Evolutionary conservation across 2,113 vertebrate genomes (phyloP).

Genomic region (Theristicus caerulescens): DNA sequence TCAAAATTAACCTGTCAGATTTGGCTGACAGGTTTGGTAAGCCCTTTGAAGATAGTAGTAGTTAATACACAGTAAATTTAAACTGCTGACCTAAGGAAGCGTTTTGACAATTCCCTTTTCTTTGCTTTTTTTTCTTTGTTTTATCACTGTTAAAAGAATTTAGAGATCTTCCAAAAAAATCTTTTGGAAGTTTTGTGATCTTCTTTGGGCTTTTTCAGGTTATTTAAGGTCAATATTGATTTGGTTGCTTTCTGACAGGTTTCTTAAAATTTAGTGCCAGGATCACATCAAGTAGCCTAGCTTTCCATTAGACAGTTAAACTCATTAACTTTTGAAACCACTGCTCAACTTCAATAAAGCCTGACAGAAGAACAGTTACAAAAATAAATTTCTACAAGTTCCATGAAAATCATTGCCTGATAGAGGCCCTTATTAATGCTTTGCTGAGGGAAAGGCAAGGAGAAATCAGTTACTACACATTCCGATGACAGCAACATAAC

Average conservation of each 20-base stretch:
- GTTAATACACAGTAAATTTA: background rate
- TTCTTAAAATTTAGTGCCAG: background rate
- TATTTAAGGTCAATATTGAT: background rate
- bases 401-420: background rate
- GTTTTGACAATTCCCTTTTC: background rate
- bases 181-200: background rate
- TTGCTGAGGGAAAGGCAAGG: background rate
- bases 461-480: background rate
- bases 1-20: background rate
- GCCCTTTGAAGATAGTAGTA: background rate
- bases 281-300: background rate
- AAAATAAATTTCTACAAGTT: background rate
- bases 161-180: background rate
- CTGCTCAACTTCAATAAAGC: background rate
- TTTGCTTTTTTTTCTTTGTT: background rate
- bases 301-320: background rate
- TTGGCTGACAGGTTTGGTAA: background rate
- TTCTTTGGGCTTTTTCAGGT: background rate
- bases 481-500: background rate
- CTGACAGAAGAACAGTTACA: background rate
- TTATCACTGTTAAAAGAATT: background rate
- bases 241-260: background rate
- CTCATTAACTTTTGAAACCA: background rate
- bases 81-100: background rate
- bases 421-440: background rate